phyloP scores from a whole-genome alignment of 1,140 invertebrate genomes.

The Drosophila subobscura region DNA sequence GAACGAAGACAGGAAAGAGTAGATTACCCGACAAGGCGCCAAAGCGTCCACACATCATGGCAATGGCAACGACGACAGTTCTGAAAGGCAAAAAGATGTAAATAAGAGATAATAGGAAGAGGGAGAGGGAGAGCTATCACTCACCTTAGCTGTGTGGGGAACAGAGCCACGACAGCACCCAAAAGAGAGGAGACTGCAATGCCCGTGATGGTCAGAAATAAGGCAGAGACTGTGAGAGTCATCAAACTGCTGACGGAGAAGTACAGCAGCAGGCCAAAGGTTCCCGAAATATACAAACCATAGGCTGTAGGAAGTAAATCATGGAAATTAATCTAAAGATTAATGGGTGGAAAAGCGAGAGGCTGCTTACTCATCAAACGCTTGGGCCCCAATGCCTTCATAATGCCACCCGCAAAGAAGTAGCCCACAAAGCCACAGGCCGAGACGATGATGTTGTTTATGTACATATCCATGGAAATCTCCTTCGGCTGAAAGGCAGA shows the following conservation, averaged over 20 bases:
- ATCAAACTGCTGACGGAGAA: conserved; percentile 83
- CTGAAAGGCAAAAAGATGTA: conserved; percentile 20
- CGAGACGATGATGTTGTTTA: conserved; percentile 85
- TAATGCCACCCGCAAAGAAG: conserved; percentile 83
- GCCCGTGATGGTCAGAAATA: conserved; percentile 67
- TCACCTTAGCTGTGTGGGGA: conserved; percentile 79
- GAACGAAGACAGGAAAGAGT: conserved; percentile 72
- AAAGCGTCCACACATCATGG: conserved; percentile 78
- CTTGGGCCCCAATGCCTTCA: conserved; percentile 84
- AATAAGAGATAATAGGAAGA: not conserved
- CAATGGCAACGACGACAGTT: conserved; percentile 70
- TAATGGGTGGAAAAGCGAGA: not conserved
- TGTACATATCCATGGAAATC: conserved; percentile 85
- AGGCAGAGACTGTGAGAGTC: conserved; percentile 68
- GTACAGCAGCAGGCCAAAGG: conserved; percentile 83
- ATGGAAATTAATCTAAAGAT: not conserved
- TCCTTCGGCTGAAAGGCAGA: conserved; percentile 39
- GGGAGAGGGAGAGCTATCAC: not conserved
- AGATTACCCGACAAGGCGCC: conserved; percentile 78
- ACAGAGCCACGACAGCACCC: conserved; percentile 69
- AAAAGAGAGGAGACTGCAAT: conserved; percentile 72
- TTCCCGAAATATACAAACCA: conserved; percentile 78
- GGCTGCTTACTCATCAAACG: conserved; percentile 76
- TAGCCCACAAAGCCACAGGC: conserved; percentile 84
- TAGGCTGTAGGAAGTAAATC: conserved; percentile 47